Base-by-base conservation (phyloP, 1,140 invertebrate species). In the Hyles euphorbiae region DNA sequence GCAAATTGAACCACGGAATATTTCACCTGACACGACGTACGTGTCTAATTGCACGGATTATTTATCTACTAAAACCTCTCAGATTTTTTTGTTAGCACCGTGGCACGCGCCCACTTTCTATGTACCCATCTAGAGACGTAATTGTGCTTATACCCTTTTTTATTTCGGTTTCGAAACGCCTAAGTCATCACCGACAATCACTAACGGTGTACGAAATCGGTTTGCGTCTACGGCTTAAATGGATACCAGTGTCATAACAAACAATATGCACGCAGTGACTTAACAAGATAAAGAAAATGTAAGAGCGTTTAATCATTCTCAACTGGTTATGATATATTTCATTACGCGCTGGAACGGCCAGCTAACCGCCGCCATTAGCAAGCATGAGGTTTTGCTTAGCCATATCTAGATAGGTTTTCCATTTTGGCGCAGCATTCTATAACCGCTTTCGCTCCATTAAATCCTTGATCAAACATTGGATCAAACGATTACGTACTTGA, bases 11-110 rank as follows among this genome's bases (percentile, higher is more conserved):
- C 78, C 67, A 77, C 71, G 73, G 71, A 78, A 70, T 81, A 81
- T 82, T 81, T 81, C 82, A 85, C 82, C 75, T 76, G 76, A 78
- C 69, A 76, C 68, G 65, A 61, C 68, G 76, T 79, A 84, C 81
- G 81, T 87, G 83, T 83, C 76, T 82, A 83, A 87, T 84, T 83
- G 81, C 79, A 84, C 78, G 79, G 79, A 83, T 85, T 74, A 76
- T 73, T 84, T 79, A 74, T 75, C 67, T 67, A 77, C 76, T 78
- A 72, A 72, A 72, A 66, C 65, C 67, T 70, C 64, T 72, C 53
- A 68, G 68, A 44, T 63, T 65, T 82, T 87, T 87, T 87, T 87
- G 75, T 80, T 34, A 44, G 48, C 50, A 53, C 63, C 56, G 60
- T 68, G 80, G 84, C 84, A 86, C 84, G 84, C 74, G 81, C 80